Evolutionary conservation across 2,113 vertebrate genomes (phyloP).

Genomic region (Halcyon malimbica): DNA sequence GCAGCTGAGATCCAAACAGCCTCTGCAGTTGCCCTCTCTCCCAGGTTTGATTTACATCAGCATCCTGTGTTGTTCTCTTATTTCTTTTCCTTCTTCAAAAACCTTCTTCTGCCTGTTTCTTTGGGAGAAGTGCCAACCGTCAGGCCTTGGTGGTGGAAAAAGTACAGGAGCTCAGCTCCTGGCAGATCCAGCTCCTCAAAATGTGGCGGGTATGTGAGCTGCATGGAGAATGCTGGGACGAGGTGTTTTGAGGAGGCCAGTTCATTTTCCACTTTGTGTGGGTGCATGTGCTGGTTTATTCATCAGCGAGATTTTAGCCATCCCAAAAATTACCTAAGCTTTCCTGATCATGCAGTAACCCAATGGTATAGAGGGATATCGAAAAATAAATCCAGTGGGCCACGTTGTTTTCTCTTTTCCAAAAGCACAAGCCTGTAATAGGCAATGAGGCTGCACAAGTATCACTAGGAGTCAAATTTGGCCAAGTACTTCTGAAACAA

Average conservation of each 20-base stretch:
- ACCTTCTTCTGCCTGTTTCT: constrained; percentile 42
- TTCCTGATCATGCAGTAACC: neutral
- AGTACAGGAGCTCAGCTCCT: constrained; percentile 2
- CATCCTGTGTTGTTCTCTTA: constrained; percentile 26
- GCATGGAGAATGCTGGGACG: constrained; percentile 33
- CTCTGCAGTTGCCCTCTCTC: neutral
- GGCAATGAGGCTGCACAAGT: neutral
- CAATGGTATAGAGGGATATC: neutral
- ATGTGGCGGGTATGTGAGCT: neutral
- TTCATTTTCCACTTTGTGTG: neutral
- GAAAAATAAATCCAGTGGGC: neutral
- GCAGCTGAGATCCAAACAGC: neutral
- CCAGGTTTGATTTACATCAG: constrained; percentile 48
- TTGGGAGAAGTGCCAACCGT: constrained; percentile 16
- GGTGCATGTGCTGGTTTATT: neutral
- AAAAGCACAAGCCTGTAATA: neutral
- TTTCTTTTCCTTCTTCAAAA: constrained; percentile 43
- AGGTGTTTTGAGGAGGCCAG: neutral
- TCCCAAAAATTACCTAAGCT: neutral
- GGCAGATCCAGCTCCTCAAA: constrained; percentile 14
- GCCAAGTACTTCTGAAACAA: neutral
- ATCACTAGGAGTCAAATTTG: neutral
- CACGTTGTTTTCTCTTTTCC: rapidly evolving
- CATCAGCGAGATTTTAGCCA: neutral
- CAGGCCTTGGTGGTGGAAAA: neutral